A percentile compares a stretch with the other conserved stretches of the same genome.
Evolutionary conservation across 1,140 invertebrate genomes (phyloP).

Genomic region (Hypothenemus hampei): DNA sequence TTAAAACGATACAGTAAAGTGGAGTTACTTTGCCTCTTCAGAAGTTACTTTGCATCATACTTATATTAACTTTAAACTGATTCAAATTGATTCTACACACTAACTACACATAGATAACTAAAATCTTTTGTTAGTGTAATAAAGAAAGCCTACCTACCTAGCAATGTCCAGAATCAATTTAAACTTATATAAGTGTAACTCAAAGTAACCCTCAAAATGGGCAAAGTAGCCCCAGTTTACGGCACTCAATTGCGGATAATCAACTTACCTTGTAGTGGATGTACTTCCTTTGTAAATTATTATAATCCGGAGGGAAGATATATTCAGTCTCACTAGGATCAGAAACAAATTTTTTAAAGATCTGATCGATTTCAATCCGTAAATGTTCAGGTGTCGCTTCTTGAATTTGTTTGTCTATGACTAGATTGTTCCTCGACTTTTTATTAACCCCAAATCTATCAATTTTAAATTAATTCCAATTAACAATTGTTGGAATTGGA

Average conservation of each 20-base stretch:
- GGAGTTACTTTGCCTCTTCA: too few species aligned
- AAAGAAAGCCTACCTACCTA: too few species aligned
- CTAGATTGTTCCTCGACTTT: background rate
- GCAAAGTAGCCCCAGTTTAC: too few species aligned
- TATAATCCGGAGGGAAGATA: slow-evolving; percentile 62
- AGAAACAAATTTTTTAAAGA: slow-evolving; percentile 28
- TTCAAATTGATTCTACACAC: too few species aligned
- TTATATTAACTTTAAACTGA: too few species aligned
- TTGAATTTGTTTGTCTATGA: slow-evolving; percentile 22
- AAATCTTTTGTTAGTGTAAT: too few species aligned
- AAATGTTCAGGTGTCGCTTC: slow-evolving; percentile 33
- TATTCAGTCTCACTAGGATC: slow-evolving; percentile 29
- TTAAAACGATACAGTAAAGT: background rate
- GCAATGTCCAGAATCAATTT: too few species aligned
- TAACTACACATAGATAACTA: too few species aligned
- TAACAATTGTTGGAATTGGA: background rate
- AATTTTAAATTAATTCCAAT: background rate
- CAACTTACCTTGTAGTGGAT: slow-evolving; percentile 57
- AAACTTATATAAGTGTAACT: too few species aligned
- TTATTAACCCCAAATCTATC: slow-evolving; percentile 23
- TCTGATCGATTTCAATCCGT: slow-evolving; percentile 33
- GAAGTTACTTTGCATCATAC: too few species aligned
- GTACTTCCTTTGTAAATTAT: slow-evolving; percentile 64
- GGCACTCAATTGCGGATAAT: too few species aligned
- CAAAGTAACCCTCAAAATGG: too few species aligned